Conservation (phyloP, 2,797 vertebrate genomes). For the Halcyon chelicuti region DNA sequence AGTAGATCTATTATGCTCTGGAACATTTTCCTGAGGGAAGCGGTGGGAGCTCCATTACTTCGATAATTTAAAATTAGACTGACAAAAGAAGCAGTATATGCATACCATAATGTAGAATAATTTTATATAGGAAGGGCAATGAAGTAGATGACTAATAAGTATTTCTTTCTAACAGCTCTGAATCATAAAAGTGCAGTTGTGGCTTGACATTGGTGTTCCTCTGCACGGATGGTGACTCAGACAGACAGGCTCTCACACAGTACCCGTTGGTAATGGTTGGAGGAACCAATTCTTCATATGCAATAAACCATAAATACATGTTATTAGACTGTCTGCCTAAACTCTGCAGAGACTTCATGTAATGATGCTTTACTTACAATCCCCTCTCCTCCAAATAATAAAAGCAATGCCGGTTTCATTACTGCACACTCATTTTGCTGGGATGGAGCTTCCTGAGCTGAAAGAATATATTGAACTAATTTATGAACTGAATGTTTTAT, state of each 20-base stretch:
- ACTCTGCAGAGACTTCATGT: neutral
- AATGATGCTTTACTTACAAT: neutral
- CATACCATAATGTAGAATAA: conserved; percentile 39
- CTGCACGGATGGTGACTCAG: neutral
- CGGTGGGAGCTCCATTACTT: conserved; percentile 21
- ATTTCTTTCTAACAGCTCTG: conserved; percentile 11
- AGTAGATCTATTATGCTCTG: neutral
- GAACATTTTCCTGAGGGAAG: conserved; percentile 16
- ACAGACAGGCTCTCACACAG: neutral
- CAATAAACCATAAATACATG: neutral
- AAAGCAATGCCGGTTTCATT: neutral
- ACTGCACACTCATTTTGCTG: neutral
- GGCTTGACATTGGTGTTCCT: neutral
- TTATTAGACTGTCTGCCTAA: neutral
- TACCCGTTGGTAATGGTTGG: neutral
- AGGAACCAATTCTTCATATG: neutral
- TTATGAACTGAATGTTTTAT: neutral
- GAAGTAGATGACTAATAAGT: conserved; percentile 47
- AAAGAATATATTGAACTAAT: neutral
- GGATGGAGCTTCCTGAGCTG: neutral
- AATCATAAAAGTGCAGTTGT: conserved; percentile 20
- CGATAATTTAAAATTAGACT: conserved; percentile 29
- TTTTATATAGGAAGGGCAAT: neutral
- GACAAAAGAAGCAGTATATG: conserved; percentile 6
- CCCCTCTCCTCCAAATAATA: neutral